Evolutionary conservation across 2,888 invertebrate genomes (phyloP), one percentile per base, ranked within the genome.

Genomic region (Cartodere bifasciata): DNA sequence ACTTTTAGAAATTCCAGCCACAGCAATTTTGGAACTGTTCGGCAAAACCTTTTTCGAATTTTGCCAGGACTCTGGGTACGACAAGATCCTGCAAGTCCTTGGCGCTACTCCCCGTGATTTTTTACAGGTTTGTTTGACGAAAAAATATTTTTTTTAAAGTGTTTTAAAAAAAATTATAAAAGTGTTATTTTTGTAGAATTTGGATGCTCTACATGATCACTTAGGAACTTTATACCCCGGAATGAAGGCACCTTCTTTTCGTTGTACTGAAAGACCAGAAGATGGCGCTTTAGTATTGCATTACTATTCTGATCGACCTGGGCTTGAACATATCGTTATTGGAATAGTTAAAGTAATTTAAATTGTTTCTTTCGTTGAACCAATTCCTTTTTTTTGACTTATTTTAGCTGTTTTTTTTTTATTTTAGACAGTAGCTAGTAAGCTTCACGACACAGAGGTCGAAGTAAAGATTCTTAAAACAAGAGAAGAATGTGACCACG

Each of bases 11-110:
- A 85, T 88, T 39, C 88, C 90, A 16, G 90, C 90, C 1, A 80
- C 85, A 49, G 79, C 80, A 16, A 88, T 92, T 44, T 62, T 92
- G 47, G 90, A 91, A 56, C 63, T 85, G 3, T 91, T 94, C 50
- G 94, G 94, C 1, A 86, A 85, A 54, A 91, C 87, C 46, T 94
- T 94, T 63, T 92, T 92, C 54, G 91, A 92, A 58, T 90, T 92
- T 53, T 94, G 92, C 50, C 88, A 92, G 57, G 90, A 91, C 56
- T 91, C 90, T 2, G 92, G 94, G n/a, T 94, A 92, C 52, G 92
- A 92, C 53, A 88, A 90, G 60, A 92, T 92, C 40, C 67, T 95
- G 17, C 86, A 90, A 63, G 91, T 92, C 4, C 65, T 94, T 3
- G 94, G 94, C 24, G 91, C 92, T 12, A 92, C 91, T 13, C 90